Conservation (phyloP, 2,888 invertebrate genomes). For the Xestia rhomboidea region DNA sequence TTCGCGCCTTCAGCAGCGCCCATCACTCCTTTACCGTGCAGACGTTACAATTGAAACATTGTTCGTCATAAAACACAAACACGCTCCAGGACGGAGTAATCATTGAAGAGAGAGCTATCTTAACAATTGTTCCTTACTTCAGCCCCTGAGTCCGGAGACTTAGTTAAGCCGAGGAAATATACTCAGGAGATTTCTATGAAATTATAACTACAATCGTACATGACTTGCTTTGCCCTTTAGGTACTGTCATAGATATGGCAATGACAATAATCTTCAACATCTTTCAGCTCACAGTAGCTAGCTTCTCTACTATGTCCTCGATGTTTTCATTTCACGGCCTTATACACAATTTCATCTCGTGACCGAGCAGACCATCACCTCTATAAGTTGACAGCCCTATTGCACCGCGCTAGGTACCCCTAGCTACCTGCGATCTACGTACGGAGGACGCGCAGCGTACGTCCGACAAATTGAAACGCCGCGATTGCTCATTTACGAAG, state of each 20-base stretch:
- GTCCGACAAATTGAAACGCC: slow-evolving; percentile 55
- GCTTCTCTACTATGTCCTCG: not conserved
- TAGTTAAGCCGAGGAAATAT: not conserved
- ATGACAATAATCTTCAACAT: not conserved
- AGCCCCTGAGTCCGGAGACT: not conserved
- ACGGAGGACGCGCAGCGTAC: not conserved
- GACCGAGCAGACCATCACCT: not conserved
- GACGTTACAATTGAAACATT: too few species aligned
- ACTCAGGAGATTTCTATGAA: not conserved
- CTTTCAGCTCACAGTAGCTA: not conserved
- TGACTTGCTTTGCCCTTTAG: not conserved
- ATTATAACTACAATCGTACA: not conserved
- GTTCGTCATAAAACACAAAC: too few species aligned
- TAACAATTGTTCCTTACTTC: not conserved
- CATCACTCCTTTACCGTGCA: not conserved
- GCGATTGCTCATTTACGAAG: slow-evolving; percentile 63
- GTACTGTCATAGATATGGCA: not conserved
- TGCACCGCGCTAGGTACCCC: not conserved
- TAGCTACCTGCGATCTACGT: not conserved
- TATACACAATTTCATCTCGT: not conserved
- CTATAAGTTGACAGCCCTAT: slow-evolving; percentile 30
- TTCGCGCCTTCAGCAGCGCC: not conserved
- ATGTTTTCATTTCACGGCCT: not conserved
- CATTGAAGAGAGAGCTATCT: not conserved
- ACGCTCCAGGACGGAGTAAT: too few species aligned